phyloP scores from a whole-genome alignment of 1,140 invertebrate genomes.

The Apis dorsata region DNA sequence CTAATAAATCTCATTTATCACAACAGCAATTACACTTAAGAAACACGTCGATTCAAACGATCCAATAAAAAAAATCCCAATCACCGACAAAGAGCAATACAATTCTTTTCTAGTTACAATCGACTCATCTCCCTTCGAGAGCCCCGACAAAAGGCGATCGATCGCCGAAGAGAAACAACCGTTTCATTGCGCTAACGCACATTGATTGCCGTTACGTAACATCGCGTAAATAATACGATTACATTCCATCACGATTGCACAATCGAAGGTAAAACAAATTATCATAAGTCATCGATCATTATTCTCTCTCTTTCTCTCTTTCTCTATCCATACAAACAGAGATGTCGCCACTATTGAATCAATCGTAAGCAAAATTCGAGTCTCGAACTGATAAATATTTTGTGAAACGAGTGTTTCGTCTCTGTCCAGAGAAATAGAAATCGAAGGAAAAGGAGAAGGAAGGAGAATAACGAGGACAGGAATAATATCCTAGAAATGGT shows the following conservation, averaged over 20 bases:
- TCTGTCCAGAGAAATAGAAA: neutral
- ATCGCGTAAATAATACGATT: slow-evolving; percentile 32
- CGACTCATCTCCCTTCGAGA: neutral
- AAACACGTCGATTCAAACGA: neutral
- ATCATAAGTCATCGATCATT: slow-evolving; percentile 27
- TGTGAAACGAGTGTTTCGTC: neutral
- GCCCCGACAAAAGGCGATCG: neutral
- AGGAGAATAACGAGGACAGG: neutral
- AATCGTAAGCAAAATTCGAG: slow-evolving; percentile 32
- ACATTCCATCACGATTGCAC: slow-evolving; percentile 2
- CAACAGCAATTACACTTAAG: neutral
- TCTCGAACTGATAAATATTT: slow-evolving; percentile 32
- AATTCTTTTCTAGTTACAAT: neutral
- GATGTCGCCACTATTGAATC: neutral
- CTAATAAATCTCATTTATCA: slow-evolving; percentile 4
- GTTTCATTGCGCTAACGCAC: neutral
- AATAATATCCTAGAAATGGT: slow-evolving; percentile 44
- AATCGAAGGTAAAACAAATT: slow-evolving; percentile 25
- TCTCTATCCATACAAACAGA: no score
- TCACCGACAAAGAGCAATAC: neutral
- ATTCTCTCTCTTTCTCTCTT: neutral
- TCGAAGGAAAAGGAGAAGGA: neutral
- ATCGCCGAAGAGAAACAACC: neutral
- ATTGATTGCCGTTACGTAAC: neutral
- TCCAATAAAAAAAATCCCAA: neutral